phyloP scores from a whole-genome alignment of 2,113 vertebrate species.

The Procapra przewalskii region DNA sequence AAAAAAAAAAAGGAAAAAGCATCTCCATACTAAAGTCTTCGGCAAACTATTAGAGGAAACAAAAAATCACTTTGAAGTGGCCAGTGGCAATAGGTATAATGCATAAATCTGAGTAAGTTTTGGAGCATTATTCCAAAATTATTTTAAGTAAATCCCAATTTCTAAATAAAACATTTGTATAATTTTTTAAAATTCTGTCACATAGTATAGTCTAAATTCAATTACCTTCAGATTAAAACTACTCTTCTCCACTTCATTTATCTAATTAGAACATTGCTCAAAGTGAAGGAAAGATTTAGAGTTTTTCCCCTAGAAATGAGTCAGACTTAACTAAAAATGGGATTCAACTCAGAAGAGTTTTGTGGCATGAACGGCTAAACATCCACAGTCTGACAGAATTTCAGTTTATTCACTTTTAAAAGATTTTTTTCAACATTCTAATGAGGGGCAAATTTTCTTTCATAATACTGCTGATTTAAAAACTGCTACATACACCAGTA shows the following conservation, averaged over 20 bases:
- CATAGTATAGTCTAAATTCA: conserved; percentile 53
- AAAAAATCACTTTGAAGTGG: not conserved
- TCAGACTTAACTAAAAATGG: conserved; percentile 42
- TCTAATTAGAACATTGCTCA: conserved; percentile 58
- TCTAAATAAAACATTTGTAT: conserved; percentile 62
- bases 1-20: not conserved
- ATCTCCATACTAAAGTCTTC: conserved; percentile 59
- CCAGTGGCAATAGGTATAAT: not conserved
- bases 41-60: conserved; percentile 35
- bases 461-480: conserved; percentile 53
- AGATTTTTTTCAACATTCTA: conserved; percentile 59
- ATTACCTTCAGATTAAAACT: conserved; percentile 68
- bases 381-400: not conserved
- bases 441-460: conserved; percentile 70
- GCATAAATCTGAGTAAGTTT: conserved; percentile 23
- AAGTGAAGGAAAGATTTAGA: conserved; percentile 30
- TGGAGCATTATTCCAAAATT: conserved; percentile 66
- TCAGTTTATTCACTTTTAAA: conserved; percentile 54
- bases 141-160: conserved; percentile 68
- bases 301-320: conserved; percentile 45
- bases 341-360: not conserved
- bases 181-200: conserved; percentile 50
- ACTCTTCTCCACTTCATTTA: conserved; percentile 63
- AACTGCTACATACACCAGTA: conserved; percentile 65
- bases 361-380: not conserved